A percentile compares a stretch with the other conserved stretches of the same genome.
Conservation (phyloP, 2,797 vertebrate species). For the Apodemus agrarius region DNA sequence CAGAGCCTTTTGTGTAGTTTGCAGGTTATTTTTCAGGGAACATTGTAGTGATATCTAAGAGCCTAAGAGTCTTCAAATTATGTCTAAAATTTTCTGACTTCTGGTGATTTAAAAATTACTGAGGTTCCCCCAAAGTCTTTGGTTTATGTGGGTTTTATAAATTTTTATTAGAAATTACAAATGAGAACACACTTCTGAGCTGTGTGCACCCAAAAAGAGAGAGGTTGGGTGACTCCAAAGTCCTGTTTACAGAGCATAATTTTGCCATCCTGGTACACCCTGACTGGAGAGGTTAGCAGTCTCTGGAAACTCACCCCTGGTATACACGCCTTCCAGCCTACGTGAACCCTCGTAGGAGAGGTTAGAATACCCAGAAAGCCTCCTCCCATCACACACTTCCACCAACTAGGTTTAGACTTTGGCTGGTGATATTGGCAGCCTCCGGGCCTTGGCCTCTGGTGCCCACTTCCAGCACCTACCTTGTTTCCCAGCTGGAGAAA, state of each 20-base stretch:
- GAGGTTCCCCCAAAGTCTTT: neutral
- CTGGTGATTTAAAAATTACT: neutral
- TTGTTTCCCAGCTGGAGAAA: neutral
- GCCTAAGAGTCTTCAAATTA: neutral
- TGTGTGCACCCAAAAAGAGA: neutral
- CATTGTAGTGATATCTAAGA: neutral
- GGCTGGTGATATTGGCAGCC: neutral
- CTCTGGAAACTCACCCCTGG: neutral
- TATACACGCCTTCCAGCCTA: neutral
- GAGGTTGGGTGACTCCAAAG: neutral
- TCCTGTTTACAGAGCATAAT: neutral
- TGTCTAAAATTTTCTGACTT: neutral
- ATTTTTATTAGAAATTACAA: slow-evolving; percentile 20
- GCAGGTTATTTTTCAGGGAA: neutral
- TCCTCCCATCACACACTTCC: neutral
- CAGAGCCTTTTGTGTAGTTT: neutral
- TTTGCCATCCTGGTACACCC: neutral
- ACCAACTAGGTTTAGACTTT: neutral
- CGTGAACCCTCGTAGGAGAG: neutral
- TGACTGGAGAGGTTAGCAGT: neutral
- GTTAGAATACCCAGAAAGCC: neutral
- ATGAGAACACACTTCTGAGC: neutral
- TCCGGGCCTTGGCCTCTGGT: neutral
- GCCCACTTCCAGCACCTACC: neutral
- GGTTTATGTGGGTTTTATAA: neutral